These are phyloP conservation scores for Onychostruthus taczanowskii DNA, from an alignment of 2,113 vertebrate genomes.

Conservation along the genomic window DNA sequence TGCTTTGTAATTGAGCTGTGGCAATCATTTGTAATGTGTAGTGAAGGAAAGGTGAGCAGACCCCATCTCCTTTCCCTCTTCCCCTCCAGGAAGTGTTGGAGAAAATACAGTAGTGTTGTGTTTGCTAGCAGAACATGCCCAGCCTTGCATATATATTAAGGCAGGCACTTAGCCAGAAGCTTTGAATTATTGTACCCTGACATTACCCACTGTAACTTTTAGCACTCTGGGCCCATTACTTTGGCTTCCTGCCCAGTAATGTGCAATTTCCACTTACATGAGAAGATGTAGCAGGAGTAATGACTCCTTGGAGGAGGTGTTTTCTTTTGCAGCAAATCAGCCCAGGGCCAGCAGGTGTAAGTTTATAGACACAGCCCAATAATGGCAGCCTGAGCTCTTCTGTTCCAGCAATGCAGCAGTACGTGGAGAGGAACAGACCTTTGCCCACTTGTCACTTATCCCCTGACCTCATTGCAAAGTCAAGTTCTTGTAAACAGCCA, in stretches of 20 bases:
- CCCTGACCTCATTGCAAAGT: not conserved
- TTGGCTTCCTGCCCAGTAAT: conserved; percentile 65
- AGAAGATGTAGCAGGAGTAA: conserved; percentile 62
- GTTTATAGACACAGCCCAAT: conserved; percentile 8
- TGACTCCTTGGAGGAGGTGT: conserved; percentile 55
- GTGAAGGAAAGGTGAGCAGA: not conserved
- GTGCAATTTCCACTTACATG: conserved; percentile 64
- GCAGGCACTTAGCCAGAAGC: conserved; percentile 49
- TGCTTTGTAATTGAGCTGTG: not conserved
- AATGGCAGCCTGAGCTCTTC: conserved; percentile 1
- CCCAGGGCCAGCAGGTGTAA: conserved; percentile 58
- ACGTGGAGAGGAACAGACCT: not conserved
- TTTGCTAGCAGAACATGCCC: conserved; percentile 57
- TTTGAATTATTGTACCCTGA: conserved; percentile 66
- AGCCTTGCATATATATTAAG: conserved; percentile 55
- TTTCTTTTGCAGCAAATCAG: conserved; percentile 49
- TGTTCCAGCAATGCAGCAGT: not conserved
- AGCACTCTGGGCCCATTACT: conserved; percentile 62
- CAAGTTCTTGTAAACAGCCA: not conserved
- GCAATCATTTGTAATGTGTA: not conserved
- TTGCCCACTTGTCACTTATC: not conserved
- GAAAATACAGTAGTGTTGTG: conserved; percentile 33
- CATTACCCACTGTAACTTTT: conserved; percentile 64
- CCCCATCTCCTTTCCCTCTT: not conserved
- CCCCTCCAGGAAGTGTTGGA: conserved; percentile 1